Conservation (phyloP, 2,888 invertebrate species). For the Meghimatium bilineatum region DNA sequence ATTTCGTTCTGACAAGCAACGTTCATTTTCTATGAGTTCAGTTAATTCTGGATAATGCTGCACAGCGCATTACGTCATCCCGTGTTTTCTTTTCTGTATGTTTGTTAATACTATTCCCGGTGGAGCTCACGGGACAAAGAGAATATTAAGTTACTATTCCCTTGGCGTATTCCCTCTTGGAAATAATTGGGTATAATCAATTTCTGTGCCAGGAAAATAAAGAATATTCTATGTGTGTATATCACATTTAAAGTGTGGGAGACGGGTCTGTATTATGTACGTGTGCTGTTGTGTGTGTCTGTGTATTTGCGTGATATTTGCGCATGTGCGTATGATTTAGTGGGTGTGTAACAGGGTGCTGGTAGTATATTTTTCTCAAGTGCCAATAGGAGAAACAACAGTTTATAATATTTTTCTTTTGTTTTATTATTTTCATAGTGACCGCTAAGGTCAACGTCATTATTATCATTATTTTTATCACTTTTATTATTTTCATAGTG, state of each 20-base stretch:
- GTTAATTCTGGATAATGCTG: background rate
- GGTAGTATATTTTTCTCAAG: no score
- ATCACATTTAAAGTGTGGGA: background rate
- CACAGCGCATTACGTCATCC: background rate
- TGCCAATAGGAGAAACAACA: no score
- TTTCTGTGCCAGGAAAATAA: background rate
- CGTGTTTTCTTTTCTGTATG: background rate
- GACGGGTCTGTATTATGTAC: background rate
- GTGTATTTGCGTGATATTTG: background rate
- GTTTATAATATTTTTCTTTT: no score
- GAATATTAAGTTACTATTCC: constrained; percentile 19
- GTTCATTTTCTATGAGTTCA: no score
- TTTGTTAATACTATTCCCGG: background rate
- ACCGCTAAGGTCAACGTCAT: no score
- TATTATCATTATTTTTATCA: no score
- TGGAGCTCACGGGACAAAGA: background rate
- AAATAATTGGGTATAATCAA: constrained; percentile 2
- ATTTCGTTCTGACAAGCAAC: no score
- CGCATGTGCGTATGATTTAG: background rate
- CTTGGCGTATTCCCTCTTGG: background rate
- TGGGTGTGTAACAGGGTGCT: no score
- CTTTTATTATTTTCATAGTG: no score
- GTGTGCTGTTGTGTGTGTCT: background rate
- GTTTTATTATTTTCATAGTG: no score
- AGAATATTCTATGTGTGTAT: background rate